Conservation (phyloP, 2,797 vertebrate species). For the Austrolebias charrua region DNA sequence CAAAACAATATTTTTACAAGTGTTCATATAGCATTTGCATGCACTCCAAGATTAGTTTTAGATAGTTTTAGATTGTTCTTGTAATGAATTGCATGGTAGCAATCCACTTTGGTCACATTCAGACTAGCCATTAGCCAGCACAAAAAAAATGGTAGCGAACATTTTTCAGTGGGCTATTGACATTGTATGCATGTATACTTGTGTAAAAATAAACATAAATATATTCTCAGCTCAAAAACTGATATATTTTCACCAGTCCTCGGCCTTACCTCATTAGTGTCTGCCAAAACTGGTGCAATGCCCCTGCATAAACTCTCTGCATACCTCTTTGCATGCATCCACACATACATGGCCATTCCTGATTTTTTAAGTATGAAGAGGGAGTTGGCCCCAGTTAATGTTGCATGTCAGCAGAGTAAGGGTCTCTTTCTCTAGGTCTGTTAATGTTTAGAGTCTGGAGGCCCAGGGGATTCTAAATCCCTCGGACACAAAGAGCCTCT, state of each 20-base stretch:
- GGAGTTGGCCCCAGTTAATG: constrained; percentile 66
- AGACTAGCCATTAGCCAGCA: too few species aligned
- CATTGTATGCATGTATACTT: constrained; percentile 59
- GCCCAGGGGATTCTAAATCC: constrained; percentile 79
- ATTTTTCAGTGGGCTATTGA: constrained; percentile 45
- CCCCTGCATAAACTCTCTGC: constrained; percentile 28
- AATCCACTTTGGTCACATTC: too few species aligned
- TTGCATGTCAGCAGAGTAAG: constrained; percentile 73
- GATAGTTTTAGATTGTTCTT: too few species aligned
- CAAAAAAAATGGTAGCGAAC: constrained; percentile 12
- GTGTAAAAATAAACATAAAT: constrained; percentile 45
- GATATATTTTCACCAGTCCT: constrained; percentile 54
- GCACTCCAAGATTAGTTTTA: too few species aligned
- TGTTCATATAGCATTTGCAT: too few species aligned
- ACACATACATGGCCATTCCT: constrained; percentile 44
- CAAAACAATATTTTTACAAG: too few species aligned
- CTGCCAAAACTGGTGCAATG: constrained; percentile 40
- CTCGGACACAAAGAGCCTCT: constrained; percentile 83
- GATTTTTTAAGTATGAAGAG: constrained; percentile 54
- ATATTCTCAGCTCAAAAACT: constrained; percentile 39
- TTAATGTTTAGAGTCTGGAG: constrained; percentile 83
- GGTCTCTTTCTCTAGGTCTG: constrained; percentile 72
- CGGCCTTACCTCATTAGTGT: constrained; percentile 55
- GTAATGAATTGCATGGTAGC: too few species aligned
- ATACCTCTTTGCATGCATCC: constrained; percentile 40